phyloP scores from a whole-genome alignment of 1,140 invertebrate species.

The Drosophila paulistorum region DNA sequence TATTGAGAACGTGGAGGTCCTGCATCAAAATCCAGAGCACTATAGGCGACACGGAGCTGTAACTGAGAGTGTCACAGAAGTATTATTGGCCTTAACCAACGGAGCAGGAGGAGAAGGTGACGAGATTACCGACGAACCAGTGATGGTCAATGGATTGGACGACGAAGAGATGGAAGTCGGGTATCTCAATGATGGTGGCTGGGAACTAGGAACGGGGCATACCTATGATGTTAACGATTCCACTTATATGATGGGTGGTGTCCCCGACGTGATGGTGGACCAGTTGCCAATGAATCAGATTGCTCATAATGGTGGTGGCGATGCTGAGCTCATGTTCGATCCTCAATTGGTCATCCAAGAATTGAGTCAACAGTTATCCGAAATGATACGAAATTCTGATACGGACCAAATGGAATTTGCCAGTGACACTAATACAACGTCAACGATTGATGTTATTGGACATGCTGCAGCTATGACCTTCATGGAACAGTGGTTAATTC shows the following conservation, averaged over 20 bases:
- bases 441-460: too few species aligned
- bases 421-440: too few species aligned
- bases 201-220: constrained; percentile 15
- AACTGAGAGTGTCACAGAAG: background rate
- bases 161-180: too few species aligned
- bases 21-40: background rate
- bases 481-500: constrained; percentile 7
- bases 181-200: background rate
- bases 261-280: constrained; percentile 3
- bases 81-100: too few species aligned
- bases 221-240: background rate
- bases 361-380: background rate
- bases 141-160: too few species aligned
- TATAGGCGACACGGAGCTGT: background rate
- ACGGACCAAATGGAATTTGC: too few species aligned
- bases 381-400: background rate
- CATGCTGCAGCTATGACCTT: background rate
- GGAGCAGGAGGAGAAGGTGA: too few species aligned
- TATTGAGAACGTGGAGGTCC: background rate
- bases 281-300: constrained; percentile 19
- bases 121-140: too few species aligned
- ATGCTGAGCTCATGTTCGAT: constrained; percentile 36
- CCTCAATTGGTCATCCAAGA: constrained; percentile 13
- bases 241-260: constrained; percentile 30
- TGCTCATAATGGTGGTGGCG: constrained; percentile 43